Evolutionary conservation across 2,797 vertebrate genomes (phyloP).

Genomic region (Pristis pectinata): DNA sequence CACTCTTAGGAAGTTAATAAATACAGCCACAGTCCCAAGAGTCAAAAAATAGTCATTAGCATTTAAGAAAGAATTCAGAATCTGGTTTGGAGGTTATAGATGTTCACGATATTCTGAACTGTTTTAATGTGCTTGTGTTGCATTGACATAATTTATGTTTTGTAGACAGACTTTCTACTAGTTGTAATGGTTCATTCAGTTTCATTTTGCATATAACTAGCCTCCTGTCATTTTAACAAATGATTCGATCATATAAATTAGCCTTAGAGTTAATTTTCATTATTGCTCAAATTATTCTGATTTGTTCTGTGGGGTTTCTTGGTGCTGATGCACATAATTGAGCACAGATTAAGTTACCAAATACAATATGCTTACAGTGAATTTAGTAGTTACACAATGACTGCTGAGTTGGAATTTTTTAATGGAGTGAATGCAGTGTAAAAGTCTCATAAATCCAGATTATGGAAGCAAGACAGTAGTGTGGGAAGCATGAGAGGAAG

Average conservation of each 20-base stretch:
- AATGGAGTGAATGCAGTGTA: conserved; percentile 1
- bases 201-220: conserved; percentile 4
- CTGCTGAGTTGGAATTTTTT: neutral
- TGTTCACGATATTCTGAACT: neutral
- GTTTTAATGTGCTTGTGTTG: neutral
- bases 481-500: neutral
- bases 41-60: neutral
- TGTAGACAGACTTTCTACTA: neutral
- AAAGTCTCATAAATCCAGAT: conserved; percentile 2
- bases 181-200: conserved; percentile 23
- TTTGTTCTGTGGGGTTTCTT: conserved; percentile 6
- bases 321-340: conserved; percentile 7
- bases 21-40: no score
- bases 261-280: conserved; percentile 22
- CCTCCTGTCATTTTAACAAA: conserved; percentile 28
- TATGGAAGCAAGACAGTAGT: neutral
- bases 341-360: conserved; percentile 17
- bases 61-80: neutral
- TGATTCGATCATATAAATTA: conserved; percentile 25
- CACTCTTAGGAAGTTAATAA: neutral
- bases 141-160: neutral
- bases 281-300: conserved; percentile 34
- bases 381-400: neutral
- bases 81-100: neutral
- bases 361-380: conserved; percentile 26